Evolutionary conservation across 2,797 vertebrate genomes (phyloP).

Genomic region (Steatocranus sp.): DNA sequence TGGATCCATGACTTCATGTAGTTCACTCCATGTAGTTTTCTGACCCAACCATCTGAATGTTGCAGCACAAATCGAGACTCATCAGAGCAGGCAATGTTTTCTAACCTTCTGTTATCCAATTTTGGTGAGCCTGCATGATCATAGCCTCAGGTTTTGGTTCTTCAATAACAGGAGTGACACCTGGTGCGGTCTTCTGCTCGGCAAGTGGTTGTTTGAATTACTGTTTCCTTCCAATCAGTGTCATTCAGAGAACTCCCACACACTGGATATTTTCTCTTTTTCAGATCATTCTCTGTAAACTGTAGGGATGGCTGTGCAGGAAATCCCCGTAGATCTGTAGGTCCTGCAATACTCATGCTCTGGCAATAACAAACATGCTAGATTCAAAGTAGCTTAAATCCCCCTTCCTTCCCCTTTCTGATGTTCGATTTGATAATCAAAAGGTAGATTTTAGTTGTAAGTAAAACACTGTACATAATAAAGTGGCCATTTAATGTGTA

Average conservation of each 20-base stretch:
- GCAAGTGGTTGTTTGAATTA: neutral
- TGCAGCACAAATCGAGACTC: neutral
- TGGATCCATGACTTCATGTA: neutral
- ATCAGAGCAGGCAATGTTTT: neutral
- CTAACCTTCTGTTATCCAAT: neutral
- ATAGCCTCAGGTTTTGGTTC: neutral
- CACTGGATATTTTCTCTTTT: neutral
- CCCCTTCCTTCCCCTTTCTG: neutral
- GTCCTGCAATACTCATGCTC: neutral
- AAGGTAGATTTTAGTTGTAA: neutral
- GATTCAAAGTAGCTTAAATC: neutral
- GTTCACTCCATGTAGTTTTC: neutral
- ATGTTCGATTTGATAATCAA: neutral
- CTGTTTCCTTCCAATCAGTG: neutral
- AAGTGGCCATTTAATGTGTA: neutral
- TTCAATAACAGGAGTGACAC: neutral
- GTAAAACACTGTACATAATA: neutral
- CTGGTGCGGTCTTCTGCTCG: neutral
- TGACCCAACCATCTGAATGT: neutral
- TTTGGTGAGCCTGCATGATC: neutral
- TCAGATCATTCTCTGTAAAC: neutral
- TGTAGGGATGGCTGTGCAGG: neutral
- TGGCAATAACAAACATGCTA: neutral
- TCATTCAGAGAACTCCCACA: neutral
- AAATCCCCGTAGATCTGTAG: neutral